These are phyloP conservation scores for Corythornis leucogaster DNA, from an alignment of 2,797 vertebrate species.

Conservation along the genomic window DNA sequence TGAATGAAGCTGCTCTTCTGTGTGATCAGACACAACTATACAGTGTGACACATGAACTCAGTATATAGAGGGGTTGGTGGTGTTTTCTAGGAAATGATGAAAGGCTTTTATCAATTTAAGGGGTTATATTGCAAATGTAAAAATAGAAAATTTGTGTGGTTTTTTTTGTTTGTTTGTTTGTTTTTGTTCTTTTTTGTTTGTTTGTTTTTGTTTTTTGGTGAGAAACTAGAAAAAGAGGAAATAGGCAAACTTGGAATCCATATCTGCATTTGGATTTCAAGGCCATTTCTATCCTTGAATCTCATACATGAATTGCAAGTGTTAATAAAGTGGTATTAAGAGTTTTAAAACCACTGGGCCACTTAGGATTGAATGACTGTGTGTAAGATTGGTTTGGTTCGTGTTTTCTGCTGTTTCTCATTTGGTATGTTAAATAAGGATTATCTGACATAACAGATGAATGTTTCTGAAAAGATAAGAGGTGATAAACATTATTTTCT, in stretches of 20 bases:
- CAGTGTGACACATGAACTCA: not conserved
- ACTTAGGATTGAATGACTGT: not conserved
- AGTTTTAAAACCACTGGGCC: not conserved
- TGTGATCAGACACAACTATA: not conserved
- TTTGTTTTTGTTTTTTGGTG: not conserved
- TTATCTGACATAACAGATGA: not conserved
- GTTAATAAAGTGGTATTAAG: not conserved
- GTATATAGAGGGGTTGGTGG: rapidly evolving
- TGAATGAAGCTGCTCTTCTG: not conserved
- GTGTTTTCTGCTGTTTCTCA: not conserved
- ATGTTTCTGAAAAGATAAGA: not conserved
- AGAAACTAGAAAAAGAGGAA: not conserved
- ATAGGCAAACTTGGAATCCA: not conserved
- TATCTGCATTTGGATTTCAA: not conserved
- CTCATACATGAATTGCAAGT: not conserved
- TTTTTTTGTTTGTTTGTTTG: not conserved
- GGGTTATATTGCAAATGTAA: not conserved
- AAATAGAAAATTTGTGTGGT: not conserved
- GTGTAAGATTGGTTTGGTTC: not conserved
- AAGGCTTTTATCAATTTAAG: not conserved
- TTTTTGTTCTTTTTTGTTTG: too few relatives aligned
- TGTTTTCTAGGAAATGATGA: not conserved
- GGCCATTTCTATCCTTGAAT: not conserved
- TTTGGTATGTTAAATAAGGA: not conserved
- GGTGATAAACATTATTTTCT: not conserved